Percentiles rank a stretch among this genome's conserved stretches.
These are phyloP conservation scores for Bombyx mori DNA, from an alignment of 1,140 invertebrate genomes.

Conservation along the genomic window ASM3026992v2 NC_085120.1:4239001-4239500, in stretches of 20 bases:
- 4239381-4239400: too few relatives aligned
- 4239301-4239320: too few relatives aligned
- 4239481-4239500: too few relatives aligned
- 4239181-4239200: conserved; percentile 42
- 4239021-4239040: conserved; percentile 3
- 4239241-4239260: conserved; percentile 27
- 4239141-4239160: conserved; percentile 55
- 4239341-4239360: too few relatives aligned
- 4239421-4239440: too few relatives aligned
- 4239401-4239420: too few relatives aligned
- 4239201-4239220: conserved; percentile 48
- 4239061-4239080: conserved; percentile 64
- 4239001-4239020: conserved; percentile 21
- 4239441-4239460: too few relatives aligned
- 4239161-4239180: conserved; percentile 59
- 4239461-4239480: too few relatives aligned
- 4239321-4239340: too few relatives aligned
- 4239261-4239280: conserved; percentile 32
- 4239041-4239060: conserved; percentile 24
- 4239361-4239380: too few relatives aligned
- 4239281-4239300: conserved; percentile 7
- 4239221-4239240: conserved; percentile 55
- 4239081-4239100: conserved; percentile 47
- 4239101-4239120: conserved; percentile 67
- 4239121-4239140: conserved; percentile 61